Evolutionary conservation across 2,888 invertebrate genomes (phyloP).

Genomic region (Phlogophora meticulosa): DNA sequence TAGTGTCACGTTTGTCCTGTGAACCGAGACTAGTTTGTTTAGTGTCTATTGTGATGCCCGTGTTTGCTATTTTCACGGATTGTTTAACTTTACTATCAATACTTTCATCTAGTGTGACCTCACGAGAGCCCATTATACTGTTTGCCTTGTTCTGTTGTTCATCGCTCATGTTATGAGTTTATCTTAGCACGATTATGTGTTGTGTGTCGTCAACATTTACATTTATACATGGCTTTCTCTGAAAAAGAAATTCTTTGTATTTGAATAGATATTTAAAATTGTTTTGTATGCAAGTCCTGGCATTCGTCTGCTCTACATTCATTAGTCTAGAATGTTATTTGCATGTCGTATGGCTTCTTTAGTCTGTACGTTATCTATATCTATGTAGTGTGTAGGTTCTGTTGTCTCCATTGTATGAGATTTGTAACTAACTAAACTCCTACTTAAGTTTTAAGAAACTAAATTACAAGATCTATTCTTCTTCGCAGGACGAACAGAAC

Average conservation of each 20-base stretch:
- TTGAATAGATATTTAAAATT: conserved; percentile 35
- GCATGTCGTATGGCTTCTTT: conserved; percentile 3
- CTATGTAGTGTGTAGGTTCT: background rate
- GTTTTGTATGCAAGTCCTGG: conserved; percentile 45
- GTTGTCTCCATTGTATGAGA: background rate
- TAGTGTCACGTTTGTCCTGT: conserved; percentile 44
- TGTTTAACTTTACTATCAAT: conserved; percentile 67
- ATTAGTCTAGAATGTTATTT: conserved; percentile 30
- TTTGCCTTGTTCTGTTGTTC: conserved; percentile 58
- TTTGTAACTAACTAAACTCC: background rate
- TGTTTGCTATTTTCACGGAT: conserved; percentile 64
- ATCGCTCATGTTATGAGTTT: conserved; percentile 57
- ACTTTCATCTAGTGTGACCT: conserved; percentile 75
- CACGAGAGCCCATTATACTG: conserved; percentile 65
- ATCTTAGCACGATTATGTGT: conserved; percentile 61
- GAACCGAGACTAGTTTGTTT: conserved; percentile 32
- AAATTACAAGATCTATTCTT: conserved; percentile 9
- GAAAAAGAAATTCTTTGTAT: conserved; percentile 53
- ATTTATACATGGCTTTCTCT: conserved; percentile 62
- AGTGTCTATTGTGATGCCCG: conserved; percentile 40
- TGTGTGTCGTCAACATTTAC: conserved; percentile 59
- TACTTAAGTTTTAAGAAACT: background rate
- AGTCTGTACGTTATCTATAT: background rate
- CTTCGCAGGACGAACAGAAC: conserved; percentile 13
- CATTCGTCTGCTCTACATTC: conserved; percentile 37